These are phyloP conservation scores for Nilaparvata lugens DNA, from an alignment of 1,140 invertebrate genomes.

Conservation along the genomic window DNA sequence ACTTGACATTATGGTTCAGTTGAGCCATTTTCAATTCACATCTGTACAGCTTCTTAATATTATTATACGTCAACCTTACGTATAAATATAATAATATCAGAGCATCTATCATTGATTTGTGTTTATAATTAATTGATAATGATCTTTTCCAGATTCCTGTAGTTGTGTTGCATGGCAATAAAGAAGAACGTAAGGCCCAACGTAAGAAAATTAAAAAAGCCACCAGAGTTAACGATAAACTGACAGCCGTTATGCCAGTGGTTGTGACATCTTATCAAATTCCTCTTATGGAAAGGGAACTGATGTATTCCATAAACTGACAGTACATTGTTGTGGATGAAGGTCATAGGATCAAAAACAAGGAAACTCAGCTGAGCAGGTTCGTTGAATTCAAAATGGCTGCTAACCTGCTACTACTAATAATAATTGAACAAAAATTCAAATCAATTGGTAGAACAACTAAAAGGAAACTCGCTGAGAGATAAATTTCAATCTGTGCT, in stretches of 20 bases:
- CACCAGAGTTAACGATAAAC: slow-evolving; percentile 29
- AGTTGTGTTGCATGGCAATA: slow-evolving; percentile 46
- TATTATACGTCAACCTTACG: no score
- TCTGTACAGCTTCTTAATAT: no score
- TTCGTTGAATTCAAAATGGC: slow-evolving; percentile 32
- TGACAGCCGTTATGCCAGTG: slow-evolving; percentile 34
- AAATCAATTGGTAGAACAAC: no score
- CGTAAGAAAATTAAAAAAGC: slow-evolving; percentile 33
- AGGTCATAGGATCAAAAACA: slow-evolving; percentile 63
- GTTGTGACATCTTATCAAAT: slow-evolving; percentile 52
- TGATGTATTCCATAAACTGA: slow-evolving; percentile 42
- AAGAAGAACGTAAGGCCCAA: slow-evolving; percentile 30
- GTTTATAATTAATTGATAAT: no score
- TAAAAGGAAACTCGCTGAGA: no score
- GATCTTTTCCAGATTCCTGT: slow-evolving; percentile 43
- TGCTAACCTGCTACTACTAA: no score
- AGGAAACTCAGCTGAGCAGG: slow-evolving; percentile 42
- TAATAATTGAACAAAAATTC: no score
- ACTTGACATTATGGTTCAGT: no score
- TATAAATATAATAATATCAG: no score
- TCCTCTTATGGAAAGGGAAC: slow-evolving; percentile 38
- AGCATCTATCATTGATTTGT: no score
- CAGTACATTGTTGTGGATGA: slow-evolving; percentile 63
- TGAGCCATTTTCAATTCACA: no score
- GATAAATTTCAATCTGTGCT: no score